Evolutionary conservation across 2,888 invertebrate species (phyloP).

Genomic region (Acanthococcus lagerstroemiae): DNA sequence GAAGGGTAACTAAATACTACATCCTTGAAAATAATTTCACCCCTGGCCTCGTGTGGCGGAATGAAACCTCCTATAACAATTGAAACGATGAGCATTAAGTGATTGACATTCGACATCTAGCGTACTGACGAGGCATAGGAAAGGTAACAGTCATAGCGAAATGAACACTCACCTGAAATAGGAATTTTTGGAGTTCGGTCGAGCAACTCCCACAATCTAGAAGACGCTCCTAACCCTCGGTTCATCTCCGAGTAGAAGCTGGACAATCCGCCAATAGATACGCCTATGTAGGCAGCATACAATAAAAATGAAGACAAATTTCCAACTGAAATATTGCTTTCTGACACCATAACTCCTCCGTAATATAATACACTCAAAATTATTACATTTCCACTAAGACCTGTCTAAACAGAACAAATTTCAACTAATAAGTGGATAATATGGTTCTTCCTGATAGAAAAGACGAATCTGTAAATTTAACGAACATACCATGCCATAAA

Average conservation of each 20-base stretch:
- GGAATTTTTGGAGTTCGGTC: slow-evolving; percentile 72
- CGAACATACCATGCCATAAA: slow-evolving; percentile 71
- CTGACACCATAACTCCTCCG: slow-evolving; percentile 79
- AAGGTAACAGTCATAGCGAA: too few species aligned
- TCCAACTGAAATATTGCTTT: slow-evolving; percentile 68
- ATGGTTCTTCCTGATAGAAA: background rate
- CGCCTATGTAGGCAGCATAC: slow-evolving; percentile 87
- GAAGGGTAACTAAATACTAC: slow-evolving; percentile 65
- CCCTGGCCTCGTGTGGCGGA: slow-evolving; percentile 49
- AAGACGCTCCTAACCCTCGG: slow-evolving; percentile 83
- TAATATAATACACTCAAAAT: slow-evolving; percentile 85
- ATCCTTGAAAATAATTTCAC: slow-evolving; percentile 64
- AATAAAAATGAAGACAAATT: slow-evolving; percentile 85
- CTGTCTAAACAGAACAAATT: slow-evolving; percentile 50
- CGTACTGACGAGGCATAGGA: too few species aligned
- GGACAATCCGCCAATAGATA: slow-evolving; percentile 80
- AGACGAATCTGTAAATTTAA: background rate
- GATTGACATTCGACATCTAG: too few species aligned
- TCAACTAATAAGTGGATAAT: background rate
- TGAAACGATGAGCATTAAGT: too few species aligned
- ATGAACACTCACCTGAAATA: slow-evolving; percentile 48
- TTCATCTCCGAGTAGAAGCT: slow-evolving; percentile 90
- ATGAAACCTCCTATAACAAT: slow-evolving; percentile 50
- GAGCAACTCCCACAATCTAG: slow-evolving; percentile 78
- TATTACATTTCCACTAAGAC: slow-evolving; percentile 79